These are phyloP conservation scores for Psilopsiagon aymara DNA, from an alignment of 2,113 vertebrate species.

Conservation along the genomic window DNA sequence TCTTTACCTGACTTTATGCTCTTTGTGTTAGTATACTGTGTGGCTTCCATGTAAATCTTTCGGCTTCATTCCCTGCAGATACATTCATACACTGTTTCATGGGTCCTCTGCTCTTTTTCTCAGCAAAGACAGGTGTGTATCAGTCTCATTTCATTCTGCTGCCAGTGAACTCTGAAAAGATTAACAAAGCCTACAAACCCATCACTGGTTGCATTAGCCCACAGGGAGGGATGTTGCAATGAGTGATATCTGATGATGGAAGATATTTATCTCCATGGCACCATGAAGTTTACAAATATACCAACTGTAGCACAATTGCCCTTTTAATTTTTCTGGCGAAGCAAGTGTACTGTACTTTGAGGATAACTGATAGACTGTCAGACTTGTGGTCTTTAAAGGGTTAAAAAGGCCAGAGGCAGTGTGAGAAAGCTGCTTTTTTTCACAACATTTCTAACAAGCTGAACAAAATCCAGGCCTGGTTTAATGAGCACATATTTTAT, in stretches of 20 bases:
- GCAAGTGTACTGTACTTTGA: background rate
- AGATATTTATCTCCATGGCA: background rate
- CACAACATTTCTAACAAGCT: conserved; percentile 76
- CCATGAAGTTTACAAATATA: background rate
- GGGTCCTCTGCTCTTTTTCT: conserved; percentile 5
- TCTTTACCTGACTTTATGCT: background rate
- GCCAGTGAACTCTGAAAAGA: background rate
- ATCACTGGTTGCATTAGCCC: background rate
- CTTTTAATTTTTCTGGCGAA: background rate
- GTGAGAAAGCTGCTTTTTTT: conserved; percentile 68
- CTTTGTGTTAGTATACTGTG: background rate
- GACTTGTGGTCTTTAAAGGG: conserved; percentile 30
- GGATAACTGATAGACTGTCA: background rate
- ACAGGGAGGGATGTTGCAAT: background rate
- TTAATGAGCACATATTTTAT: conserved; percentile 84
- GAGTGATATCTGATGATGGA: background rate
- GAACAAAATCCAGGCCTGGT: conserved; percentile 76
- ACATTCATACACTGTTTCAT: background rate
- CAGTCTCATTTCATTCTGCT: background rate
- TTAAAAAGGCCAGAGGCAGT: conserved; percentile 62
- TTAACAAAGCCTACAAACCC: background rate
- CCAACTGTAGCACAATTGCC: background rate
- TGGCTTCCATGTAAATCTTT: background rate
- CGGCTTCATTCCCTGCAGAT: background rate
- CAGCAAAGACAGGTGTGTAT: background rate